These are phyloP conservation scores for Aplidium turbinatum DNA, from an alignment of 23 tunicate species.

Conservation along the genomic window DNA sequence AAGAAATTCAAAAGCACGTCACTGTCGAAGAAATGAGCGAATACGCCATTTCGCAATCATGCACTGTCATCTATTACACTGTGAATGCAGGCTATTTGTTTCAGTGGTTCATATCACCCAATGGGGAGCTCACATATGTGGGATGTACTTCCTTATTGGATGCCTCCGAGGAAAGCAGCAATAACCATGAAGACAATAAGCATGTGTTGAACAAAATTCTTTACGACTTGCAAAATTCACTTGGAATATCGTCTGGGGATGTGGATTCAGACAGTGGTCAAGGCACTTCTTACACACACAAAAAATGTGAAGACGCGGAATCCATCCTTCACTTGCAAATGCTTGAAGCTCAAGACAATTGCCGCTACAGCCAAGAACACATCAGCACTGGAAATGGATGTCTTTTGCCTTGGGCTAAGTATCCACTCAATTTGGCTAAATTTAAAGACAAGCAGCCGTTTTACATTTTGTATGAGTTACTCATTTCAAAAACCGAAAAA, in stretches of 20 bases:
- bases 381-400: conserved; percentile 18
- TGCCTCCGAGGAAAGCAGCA: background rate
- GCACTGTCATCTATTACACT: conserved; percentile 34
- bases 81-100: conserved; percentile 37
- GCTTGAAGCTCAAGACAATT: background rate
- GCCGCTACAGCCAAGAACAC: conserved; percentile 3
- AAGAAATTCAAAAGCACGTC: background rate
- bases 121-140: conserved; percentile 19
- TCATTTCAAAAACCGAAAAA: conserved; percentile 26
- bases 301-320: background rate
- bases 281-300: too few species aligned
- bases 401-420: background rate
- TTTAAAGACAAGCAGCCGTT: conserved; percentile 30
- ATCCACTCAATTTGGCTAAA: background rate
- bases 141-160: background rate
- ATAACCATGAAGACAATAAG: too few species aligned
- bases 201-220: conserved; percentile 29
- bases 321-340: background rate
- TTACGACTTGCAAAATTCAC: conserved; percentile 29
- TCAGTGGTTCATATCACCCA: conserved; percentile 53
- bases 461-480: conserved; percentile 39
- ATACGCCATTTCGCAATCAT: conserved; percentile 21
- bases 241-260: conserved; percentile 51
- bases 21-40: conserved; percentile 37
- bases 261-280: background rate